Percentiles rank a stretch among this genome's conserved stretches.
phyloP scores from a whole-genome alignment of 2,113 vertebrate genomes.

The Odobenus rosmarus region DNA sequence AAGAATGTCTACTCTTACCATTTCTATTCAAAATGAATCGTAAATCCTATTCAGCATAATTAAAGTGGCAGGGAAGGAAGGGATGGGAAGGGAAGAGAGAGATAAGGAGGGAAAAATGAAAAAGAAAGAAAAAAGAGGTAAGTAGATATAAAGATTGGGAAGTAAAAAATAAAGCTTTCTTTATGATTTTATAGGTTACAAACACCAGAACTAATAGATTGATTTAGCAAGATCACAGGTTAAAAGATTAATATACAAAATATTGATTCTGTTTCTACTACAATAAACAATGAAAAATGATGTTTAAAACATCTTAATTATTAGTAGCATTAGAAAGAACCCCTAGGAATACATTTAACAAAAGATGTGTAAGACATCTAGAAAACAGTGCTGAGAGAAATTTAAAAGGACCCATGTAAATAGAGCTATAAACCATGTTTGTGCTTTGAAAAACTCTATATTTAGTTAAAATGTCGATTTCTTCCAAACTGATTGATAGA shows the following conservation, averaged over 20 bases:
- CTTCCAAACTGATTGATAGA: background rate
- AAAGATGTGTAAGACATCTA: background rate
- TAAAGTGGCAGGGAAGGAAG: no score
- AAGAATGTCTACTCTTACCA: background rate
- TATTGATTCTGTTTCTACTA: background rate
- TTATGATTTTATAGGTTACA: background rate
- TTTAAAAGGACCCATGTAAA: background rate
- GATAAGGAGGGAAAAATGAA: background rate
- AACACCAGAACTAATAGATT: background rate
- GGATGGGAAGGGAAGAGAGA: background rate
- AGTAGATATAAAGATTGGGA: background rate
- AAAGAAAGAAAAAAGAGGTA: background rate
- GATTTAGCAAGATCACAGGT: background rate
- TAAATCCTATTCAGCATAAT: background rate
- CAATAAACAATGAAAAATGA: background rate
- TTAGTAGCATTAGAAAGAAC: background rate
- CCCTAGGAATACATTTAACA: background rate
- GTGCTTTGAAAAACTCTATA: background rate
- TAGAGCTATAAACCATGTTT: background rate
- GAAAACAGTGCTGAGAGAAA: background rate
- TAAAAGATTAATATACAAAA: background rate
- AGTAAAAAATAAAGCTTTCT: background rate
- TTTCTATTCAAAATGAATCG: background rate
- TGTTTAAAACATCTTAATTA: background rate
- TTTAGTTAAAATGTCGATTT: background rate